Conservation (phyloP, 1,140 invertebrate genomes). For the Magallana gigas region DNA sequence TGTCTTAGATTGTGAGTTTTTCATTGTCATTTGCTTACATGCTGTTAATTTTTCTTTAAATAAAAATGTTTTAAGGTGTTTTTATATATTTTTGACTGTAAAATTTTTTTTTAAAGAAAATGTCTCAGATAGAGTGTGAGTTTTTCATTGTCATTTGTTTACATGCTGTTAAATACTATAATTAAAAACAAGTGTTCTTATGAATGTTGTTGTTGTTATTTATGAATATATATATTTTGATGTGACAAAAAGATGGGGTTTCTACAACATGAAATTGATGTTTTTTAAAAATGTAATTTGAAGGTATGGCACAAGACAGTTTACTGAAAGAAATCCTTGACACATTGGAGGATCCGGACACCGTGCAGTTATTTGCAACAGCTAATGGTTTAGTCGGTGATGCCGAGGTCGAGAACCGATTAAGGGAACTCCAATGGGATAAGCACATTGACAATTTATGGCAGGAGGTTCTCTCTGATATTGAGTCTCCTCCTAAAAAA, state of each 20-base stretch:
- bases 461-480: slow-evolving; percentile 39
- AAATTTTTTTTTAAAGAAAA: background rate
- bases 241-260: background rate
- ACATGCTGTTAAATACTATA: background rate
- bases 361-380: slow-evolving; percentile 31
- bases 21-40: background rate
- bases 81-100: background rate
- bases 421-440: slow-evolving; percentile 40
- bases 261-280: background rate
- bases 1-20: background rate
- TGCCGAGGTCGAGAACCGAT: slow-evolving; percentile 2
- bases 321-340: slow-evolving; percentile 39
- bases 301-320: slow-evolving; percentile 36
- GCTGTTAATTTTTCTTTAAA: background rate
- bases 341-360: slow-evolving; percentile 4
- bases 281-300: background rate
- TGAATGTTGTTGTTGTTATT: slow-evolving; percentile 1
- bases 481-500: slow-evolving; percentile 26
- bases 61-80: background rate
- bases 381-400: slow-evolving; percentile 12
- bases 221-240: background rate
- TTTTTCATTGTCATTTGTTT: background rate
- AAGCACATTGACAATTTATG: slow-evolving; percentile 34
- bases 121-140: background rate
- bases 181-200: slow-evolving; percentile 7